Base-by-base conservation (phyloP, 2,888 invertebrate genomes). In the Pediacus dermestoides region DNA sequence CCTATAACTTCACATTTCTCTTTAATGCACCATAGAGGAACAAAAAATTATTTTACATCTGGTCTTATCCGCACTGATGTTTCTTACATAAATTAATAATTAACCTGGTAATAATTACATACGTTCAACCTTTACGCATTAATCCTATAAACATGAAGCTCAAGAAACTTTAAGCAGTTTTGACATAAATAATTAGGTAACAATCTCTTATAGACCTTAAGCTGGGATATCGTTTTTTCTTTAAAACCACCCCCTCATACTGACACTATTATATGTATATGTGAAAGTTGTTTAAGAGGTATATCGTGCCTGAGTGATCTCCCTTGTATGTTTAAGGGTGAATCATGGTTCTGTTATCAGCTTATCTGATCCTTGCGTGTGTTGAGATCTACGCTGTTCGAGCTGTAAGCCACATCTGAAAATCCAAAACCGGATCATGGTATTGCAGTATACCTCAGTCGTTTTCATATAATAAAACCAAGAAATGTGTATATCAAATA, bases 351-450 rank as follows among this genome's bases (percentile, higher is more conserved):
- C 44, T 46, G 48, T 52, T 57, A 56, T 56, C 55, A 51, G 54
- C 48, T 52, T 55, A 56, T 56, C 57, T 56, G 51, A 55, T 52
- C 51, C 47, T 56, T 45, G 57, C 57, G 57, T 57, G 56, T 53
- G 42, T 49, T 48, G n/a, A 47, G 49, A 55, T 57, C 50, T 54
- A 50, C 48, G 44, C 48, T 44, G 35, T n/a, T 43, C 48, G 44
- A 42, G 41, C 47, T 47, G 40, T 52, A 52, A 52, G 50, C 56
- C 47, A 53, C 52, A 50, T 53, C 45, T 33, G 38, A 47, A 46
- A 49, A 46, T 36, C 46, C 42, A 41, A 46, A 34, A 41, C 32
- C 25, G 33, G 31, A 42, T 41, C 41, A 42, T 30, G 43, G 36
- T 32, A 36, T 30, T 23, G 23, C 23, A 23, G 23, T 10, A 23